Evolutionary conservation across 2,888 invertebrate species (phyloP), one percentile per base, ranked within the genome.

Genomic region (Seira sanloemensis): DNA sequence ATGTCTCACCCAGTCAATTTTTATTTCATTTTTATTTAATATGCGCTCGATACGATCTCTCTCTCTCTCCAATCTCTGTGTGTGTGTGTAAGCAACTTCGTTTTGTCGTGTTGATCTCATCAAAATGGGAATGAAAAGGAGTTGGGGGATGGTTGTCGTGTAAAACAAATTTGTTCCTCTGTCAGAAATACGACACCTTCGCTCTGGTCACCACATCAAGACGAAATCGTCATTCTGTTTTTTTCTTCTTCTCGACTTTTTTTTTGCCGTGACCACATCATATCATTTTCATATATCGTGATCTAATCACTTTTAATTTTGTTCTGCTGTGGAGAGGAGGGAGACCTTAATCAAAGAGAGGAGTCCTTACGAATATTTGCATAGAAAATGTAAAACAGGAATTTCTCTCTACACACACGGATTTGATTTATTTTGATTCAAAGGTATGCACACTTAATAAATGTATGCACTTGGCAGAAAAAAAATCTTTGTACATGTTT

Each of bases 111-210:
- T n/a, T n/a, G n/a, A n/a, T n/a, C n/a, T n/a, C n/a, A n/a, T n/a
- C n/a, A n/a, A n/a, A 5, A 37, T 37, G 12, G 37, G 37, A 5
- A 37, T 12, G 12, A 37, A 37, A 37, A 9, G 12, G 5, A 37
- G 37, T 58, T 58, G 58, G 58, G n/a, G 58, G 58, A 58, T 58
- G 58, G 58, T 58, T 58, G 58, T 58, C 58, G 58, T 58, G 58
- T 58, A 67, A 75, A 71, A 78, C 77, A 78, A 78, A 71, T 78
- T 69, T 71, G 78, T 78, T 78, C 25, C n/a, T 58, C 25, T 78
- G 78, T 78, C 78, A 78, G 58, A 58, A 58, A 18, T 58, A 58
- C 58, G 4, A 58, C 58, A 16, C 58, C 58, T n/a, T n/a, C n/a
- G n/a, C n/a, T 58, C 58, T 58, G 58, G 58, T 58, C 9, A 58